Base-by-base conservation (phyloP, 2,888 invertebrate species). In the Chalcis sispes region DNA sequence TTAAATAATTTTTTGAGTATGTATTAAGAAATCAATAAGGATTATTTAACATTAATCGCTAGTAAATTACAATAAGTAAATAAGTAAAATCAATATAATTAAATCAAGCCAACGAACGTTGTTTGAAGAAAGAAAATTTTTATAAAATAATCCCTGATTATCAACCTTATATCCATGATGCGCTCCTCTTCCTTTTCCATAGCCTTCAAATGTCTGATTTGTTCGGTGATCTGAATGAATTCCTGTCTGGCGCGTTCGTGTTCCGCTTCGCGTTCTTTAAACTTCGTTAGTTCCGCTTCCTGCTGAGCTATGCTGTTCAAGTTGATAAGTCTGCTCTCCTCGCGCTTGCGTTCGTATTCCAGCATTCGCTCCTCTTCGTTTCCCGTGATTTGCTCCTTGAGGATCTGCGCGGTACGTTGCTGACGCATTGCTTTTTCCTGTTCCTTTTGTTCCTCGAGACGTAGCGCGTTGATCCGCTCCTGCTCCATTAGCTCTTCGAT, bases 401-500 rank as follows among this genome's bases (percentile, higher is more conserved):
- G 88, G 23, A 92, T 91, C 74, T 91, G 90, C 62, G 92, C 91
- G 23, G 92, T 91, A 79, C 90, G 90, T 25, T 89, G 85, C 81
- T 92, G 91, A 36, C 83, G 84, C 1, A 80, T 81, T 8, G 80
- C 79, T 18, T 90, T 86, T 36, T 89, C 87, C 52, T 90, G 89
- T 69, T 91, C 92, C 80, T 91, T 90, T 78, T 90, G 90, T 58
- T 92, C 91, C 13, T 93, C 92, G 0, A 90, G 89, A 29, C 89
- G 84, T 3, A 93, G 89, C 0, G 91, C 91, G 67, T 90, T 89
- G 78, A 90, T 88, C 0, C 94, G 90, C 81, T 93, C 91, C 84
- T 93, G 92, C 81, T 94, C 94, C 93, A 94, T 94, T 88, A 94
- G 92, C 15, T 90, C 90, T 79, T 94, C 93, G 64, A 94, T 80